A percentile compares a stretch with the other conserved stretches of the same genome.
These are phyloP conservation scores for Platysternon megacephalum DNA, from an alignment of 2,113 vertebrate genomes.

Conservation along the genomic window DNA sequence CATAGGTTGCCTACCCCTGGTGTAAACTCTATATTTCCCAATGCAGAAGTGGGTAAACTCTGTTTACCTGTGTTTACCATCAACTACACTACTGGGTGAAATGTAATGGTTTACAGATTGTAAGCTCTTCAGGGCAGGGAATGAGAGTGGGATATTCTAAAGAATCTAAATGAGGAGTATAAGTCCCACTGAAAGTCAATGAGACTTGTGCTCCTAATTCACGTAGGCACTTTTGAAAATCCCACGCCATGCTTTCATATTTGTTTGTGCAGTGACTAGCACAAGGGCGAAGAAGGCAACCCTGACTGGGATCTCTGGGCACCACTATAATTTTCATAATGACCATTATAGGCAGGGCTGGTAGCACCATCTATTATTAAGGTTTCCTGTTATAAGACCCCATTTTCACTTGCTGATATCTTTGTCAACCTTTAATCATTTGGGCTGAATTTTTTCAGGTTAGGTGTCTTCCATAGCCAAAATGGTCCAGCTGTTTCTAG, in stretches of 20 bases:
- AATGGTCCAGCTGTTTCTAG: not conserved
- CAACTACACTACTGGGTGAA: no score
- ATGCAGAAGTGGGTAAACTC: no score
- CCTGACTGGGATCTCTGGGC: no score
- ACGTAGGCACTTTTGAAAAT: not conserved
- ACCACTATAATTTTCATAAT: no score
- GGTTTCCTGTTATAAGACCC: not conserved
- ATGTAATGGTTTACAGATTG: not conserved
- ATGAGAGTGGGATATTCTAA: not conserved
- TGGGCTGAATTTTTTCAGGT: not conserved
- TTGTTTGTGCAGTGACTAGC: not conserved
- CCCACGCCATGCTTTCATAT: not conserved
- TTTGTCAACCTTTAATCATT: not conserved
- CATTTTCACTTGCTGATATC: not conserved
- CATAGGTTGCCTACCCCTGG: no score
- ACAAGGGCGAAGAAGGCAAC: not conserved
- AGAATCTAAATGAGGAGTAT: not conserved
- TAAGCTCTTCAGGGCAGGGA: not conserved
- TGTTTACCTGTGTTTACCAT: no score
- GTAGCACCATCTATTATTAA: not conserved
- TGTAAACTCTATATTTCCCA: no score
- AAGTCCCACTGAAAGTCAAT: not conserved
- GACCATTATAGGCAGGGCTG: not conserved
- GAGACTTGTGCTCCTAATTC: not conserved
- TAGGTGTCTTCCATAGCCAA: no score